phyloP scores from a whole-genome alignment of 2,113 vertebrate genomes.

The Entomyzon cyanotis region DNA sequence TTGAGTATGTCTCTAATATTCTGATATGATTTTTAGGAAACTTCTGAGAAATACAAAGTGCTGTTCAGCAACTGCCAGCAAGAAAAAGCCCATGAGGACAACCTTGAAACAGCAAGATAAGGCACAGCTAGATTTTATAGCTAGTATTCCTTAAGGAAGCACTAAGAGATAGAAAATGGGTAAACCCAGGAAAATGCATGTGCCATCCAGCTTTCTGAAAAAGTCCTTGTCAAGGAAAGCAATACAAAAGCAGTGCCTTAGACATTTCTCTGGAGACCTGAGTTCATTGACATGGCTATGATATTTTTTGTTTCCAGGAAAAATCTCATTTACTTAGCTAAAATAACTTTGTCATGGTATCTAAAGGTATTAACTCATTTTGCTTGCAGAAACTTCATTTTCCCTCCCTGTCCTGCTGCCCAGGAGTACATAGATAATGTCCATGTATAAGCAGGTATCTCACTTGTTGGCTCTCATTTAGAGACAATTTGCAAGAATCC shows the following conservation, averaged over 20 bases:
- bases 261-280: background rate
- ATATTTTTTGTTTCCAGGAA: background rate
- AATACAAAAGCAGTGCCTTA: background rate
- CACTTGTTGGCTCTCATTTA: background rate
- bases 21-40: background rate
- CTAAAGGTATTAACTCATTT: background rate
- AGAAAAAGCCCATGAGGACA: background rate
- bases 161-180: background rate
- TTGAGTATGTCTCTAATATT: background rate
- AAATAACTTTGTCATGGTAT: background rate
- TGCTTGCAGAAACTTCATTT: background rate
- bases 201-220: background rate
- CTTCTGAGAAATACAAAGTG: background rate
- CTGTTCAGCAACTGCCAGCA: background rate
- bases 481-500: background rate
- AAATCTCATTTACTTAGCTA: background rate
- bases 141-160: background rate
- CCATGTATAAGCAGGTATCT: background rate
- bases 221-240: background rate
- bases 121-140: background rate
- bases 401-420: background rate
- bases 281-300: accelerated
- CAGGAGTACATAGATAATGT: background rate
- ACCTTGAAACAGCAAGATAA: background rate
- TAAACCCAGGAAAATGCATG: background rate